A percentile compares a stretch with the other conserved stretches of the same genome.
phyloP scores from a whole-genome alignment of 2,888 invertebrate species.

The Panzeria rudis region DNA sequence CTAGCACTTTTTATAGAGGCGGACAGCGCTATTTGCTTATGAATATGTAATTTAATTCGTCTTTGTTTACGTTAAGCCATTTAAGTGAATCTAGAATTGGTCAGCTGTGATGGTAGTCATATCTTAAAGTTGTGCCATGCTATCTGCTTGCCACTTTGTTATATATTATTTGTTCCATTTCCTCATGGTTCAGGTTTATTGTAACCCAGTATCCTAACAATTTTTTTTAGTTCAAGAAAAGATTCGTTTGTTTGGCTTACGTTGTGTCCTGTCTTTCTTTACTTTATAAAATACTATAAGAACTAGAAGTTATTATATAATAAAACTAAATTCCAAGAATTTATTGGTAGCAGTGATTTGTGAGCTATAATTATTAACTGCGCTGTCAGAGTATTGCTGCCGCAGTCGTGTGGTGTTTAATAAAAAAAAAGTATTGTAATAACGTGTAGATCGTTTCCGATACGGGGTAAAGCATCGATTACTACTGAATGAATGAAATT shows the following conservation, averaged over 20 bases:
- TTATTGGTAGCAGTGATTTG: neutral
- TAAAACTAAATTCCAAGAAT: neutral
- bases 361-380: neutral
- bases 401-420: slow-evolving; percentile 36
- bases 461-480: neutral
- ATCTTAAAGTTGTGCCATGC: no score
- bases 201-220: neutral
- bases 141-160: no score
- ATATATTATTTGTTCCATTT: neutral
- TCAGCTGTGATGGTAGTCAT: no score
- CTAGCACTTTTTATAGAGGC: no score
- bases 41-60: no score
- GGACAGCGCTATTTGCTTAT: no score
- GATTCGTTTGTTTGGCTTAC: slow-evolving; percentile 32
- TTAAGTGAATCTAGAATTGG: no score
- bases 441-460: neutral
- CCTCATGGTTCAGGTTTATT: slow-evolving; percentile 1
- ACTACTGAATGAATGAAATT: neutral
- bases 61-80: no score
- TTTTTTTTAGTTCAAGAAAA: slow-evolving; percentile 34
- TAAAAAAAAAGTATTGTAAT: neutral
- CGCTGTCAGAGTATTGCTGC: slow-evolving; percentile 8
- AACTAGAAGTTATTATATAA: slow-evolving; percentile 50
- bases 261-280: slow-evolving; percentile 35
- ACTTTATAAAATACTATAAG: neutral